phyloP scores from a whole-genome alignment of 2,113 vertebrate genomes.

The Microtus ochrogaster region DNA sequence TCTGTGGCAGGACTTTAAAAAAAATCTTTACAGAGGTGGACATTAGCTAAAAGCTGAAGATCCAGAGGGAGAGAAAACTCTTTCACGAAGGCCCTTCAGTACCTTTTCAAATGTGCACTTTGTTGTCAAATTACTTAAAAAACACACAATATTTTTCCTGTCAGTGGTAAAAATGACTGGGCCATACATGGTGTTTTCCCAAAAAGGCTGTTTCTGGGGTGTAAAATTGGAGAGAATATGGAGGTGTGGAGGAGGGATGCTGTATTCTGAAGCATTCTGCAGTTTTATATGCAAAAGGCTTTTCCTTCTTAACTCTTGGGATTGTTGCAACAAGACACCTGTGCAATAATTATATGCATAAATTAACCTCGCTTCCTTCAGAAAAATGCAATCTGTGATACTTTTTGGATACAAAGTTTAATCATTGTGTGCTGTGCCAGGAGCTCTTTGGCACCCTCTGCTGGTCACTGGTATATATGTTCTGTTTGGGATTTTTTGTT shows the following conservation, averaged over 20 bases:
- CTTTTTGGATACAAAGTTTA: not conserved
- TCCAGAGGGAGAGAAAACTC: not conserved
- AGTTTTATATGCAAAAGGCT: not conserved
- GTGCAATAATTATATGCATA: not conserved
- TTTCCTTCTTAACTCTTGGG: not conserved
- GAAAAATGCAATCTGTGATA: not conserved
- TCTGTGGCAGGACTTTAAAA: not conserved
- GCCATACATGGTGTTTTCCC: not conserved
- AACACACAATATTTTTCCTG: not conserved
- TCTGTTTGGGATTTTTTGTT: not conserved
- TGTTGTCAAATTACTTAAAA: not conserved
- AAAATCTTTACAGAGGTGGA: not conserved
- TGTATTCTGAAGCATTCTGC: not conserved
- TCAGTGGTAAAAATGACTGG: not conserved
- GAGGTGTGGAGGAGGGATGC: not conserved
- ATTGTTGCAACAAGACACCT: not conserved
- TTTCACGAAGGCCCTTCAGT: not conserved
- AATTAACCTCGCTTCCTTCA: not conserved
- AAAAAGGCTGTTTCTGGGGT: not conserved
- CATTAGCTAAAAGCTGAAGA: not conserved
- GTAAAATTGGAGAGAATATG: not conserved
- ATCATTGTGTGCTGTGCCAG: not conserved
- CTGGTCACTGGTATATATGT: constrained; percentile 58
- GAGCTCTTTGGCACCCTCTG: constrained; percentile 81
- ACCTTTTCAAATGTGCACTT: not conserved